phyloP scores from a whole-genome alignment of 2,888 invertebrate genomes.

The Chirona hameri region DNA sequence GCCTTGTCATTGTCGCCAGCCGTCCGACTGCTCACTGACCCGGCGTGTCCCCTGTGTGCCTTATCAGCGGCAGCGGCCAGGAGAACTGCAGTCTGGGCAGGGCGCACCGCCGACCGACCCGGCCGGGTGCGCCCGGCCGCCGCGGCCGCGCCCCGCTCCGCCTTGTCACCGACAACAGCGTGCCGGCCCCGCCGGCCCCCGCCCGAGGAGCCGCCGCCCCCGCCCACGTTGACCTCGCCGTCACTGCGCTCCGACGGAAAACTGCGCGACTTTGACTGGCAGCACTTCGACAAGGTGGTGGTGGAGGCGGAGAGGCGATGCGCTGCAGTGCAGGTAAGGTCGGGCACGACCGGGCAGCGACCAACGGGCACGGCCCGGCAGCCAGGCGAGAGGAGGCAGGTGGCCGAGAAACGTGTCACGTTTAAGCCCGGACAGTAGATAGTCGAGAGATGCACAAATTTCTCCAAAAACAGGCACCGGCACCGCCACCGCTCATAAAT shows the following conservation, averaged over 20 bases:
- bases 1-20: too few species aligned
- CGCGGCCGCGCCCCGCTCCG: constrained; percentile 1
- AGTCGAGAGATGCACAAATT: too few species aligned
- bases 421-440: too few species aligned
- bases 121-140: background rate
- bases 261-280: constrained; percentile 3
- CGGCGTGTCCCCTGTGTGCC: too few species aligned
- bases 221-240: background rate
- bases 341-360: too few species aligned
- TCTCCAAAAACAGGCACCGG: too few species aligned
- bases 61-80: constrained; percentile 27
- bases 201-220: background rate
- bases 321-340: background rate
- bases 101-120: background rate
- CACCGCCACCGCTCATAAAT: too few species aligned
- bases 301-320: background rate
- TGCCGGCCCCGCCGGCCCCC: background rate
- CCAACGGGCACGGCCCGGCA: too few species aligned
- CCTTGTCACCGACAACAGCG: constrained; percentile 1
- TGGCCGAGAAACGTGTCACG: too few species aligned
- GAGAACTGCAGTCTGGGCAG: constrained; percentile 10
- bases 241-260: constrained; percentile 11
- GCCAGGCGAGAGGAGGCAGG: too few species aligned
- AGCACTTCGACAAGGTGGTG: background rate
- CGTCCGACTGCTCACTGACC: too few species aligned